Evolutionary conservation across 2,888 invertebrate genomes (phyloP).

Genomic region (Hypercompe scribonia): DNA sequence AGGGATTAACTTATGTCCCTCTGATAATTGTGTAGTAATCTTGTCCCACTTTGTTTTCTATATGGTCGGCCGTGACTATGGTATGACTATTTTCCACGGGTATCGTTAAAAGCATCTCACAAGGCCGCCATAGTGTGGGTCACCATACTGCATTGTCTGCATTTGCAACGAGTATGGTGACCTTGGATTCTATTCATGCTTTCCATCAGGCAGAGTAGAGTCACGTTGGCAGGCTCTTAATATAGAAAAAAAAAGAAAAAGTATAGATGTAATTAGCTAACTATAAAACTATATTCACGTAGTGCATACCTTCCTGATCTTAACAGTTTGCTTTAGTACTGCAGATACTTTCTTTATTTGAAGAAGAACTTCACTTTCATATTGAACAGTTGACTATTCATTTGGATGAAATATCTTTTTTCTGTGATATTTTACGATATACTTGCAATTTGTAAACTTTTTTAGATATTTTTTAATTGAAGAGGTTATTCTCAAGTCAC

Average conservation of each 20-base stretch:
- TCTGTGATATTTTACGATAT: neutral
- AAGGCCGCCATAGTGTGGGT: too few species aligned
- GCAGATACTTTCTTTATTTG: neutral
- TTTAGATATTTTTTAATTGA: neutral
- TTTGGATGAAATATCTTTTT: neutral
- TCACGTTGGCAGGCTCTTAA: too few species aligned
- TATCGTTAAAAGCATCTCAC: too few species aligned
- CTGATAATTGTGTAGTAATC: neutral
- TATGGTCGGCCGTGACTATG: constrained; percentile 5
- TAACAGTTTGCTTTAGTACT: neutral
- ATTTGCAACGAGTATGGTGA: too few species aligned
- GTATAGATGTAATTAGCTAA: constrained; percentile 12
- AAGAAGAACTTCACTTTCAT: neutral
- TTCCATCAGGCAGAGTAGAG: too few species aligned
- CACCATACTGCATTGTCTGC: too few species aligned
- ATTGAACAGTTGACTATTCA: neutral
- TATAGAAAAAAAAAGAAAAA: too few species aligned
- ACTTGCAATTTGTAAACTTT: neutral
- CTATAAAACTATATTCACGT: constrained; percentile 8
- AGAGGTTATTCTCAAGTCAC: neutral
- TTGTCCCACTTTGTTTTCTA: neutral
- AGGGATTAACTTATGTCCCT: neutral
- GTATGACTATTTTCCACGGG: constrained; percentile 12
- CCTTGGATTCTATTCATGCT: too few species aligned
- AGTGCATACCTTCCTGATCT: neutral